Base-by-base conservation (phyloP, 2,797 vertebrate species). In the Hafferia zeledoni region DNA sequence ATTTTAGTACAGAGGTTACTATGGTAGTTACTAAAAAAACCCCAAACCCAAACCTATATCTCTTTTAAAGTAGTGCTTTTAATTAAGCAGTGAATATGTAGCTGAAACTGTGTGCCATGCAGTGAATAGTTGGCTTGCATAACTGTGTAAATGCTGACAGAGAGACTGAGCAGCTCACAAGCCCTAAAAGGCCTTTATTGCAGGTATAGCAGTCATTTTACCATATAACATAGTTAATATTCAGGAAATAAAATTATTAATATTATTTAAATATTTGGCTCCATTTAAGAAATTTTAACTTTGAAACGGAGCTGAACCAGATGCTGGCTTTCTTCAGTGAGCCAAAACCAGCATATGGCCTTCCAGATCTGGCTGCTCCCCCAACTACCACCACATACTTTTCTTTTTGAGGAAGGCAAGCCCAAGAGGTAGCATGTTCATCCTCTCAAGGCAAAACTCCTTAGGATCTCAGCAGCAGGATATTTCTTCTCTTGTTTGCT, bases 61-160 rank as follows among this genome's bases (percentile, higher is more conserved):
- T 95, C 90, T 96, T 96, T 96, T 97, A 97, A 98, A 97, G 94
- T 77, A 92, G 75, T 87, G 86, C 71, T 95, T 97, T 95, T 97
- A 97, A 97, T 97, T 97, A 97, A 96, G 94, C 84, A 95, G 83
- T 89, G 69, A 94, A 86, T 80, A 68, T 24, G 20, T 60, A 95
- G 96, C 71, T 94, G 74, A 91, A 88, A 75, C 64, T 8, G 7
- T 82, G 72, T 94, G 92, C 94, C 94, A 90, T 71, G 90, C 70
- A 71, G 31, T 95, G 90, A 95, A 94, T 81, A 88, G 82, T 59
- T 95, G 89, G 82, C 89, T 95, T 93, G 92, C 94, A 59, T 50
- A 64, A 81, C 50, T 41, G 53, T 47, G 64, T 75, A 92, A 92
- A 72, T 0, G 16, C 72, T 94, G 77, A 96, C 55, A 69, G 90